Conservation (phyloP, 2,888 invertebrate species). For the Ecliptopera silaceata region DNA sequence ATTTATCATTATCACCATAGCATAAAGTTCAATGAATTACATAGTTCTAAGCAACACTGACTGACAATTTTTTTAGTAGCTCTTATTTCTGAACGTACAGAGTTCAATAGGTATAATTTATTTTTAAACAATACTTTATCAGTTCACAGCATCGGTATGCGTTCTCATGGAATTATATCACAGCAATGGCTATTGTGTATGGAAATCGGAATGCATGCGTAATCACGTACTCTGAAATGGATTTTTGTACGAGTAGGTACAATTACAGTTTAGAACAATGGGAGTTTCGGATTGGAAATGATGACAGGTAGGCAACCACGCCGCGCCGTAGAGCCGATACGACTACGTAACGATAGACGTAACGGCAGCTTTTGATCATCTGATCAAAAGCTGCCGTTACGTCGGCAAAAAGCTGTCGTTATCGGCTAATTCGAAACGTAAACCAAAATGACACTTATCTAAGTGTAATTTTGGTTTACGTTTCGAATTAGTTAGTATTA, state of each 20-base stretch:
- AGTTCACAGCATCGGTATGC: conserved; percentile 17
- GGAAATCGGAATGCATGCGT: conserved; percentile 31
- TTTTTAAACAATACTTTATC: conserved; percentile 1
- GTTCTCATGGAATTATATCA: conserved; percentile 23
- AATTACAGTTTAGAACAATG: conserved; percentile 25
- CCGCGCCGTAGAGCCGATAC: no score
- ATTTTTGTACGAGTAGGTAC: conserved; percentile 27
- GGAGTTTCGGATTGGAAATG: conserved; percentile 19
- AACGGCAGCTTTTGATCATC: no score
- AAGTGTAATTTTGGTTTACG: background rate
- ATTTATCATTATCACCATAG: conserved; percentile 14
- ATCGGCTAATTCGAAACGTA: no score
- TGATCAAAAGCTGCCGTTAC: no score
- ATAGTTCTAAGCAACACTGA: conserved; percentile 2
- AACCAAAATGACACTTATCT: background rate
- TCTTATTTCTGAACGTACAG: conserved; percentile 2
- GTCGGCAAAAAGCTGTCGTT: no score
- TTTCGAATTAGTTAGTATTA: no score
- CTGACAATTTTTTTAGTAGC: background rate
- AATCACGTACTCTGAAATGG: conserved; percentile 29
- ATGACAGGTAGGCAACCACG: conserved; percentile 19
- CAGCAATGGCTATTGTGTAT: conserved; percentile 19
- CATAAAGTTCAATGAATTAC: conserved; percentile 18
- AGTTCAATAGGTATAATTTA: background rate
- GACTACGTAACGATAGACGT: no score